Evolutionary conservation across 2,888 invertebrate species (phyloP), one percentile per base, ranked within the genome.

Genomic region (Cremastinae sp.): DNA sequence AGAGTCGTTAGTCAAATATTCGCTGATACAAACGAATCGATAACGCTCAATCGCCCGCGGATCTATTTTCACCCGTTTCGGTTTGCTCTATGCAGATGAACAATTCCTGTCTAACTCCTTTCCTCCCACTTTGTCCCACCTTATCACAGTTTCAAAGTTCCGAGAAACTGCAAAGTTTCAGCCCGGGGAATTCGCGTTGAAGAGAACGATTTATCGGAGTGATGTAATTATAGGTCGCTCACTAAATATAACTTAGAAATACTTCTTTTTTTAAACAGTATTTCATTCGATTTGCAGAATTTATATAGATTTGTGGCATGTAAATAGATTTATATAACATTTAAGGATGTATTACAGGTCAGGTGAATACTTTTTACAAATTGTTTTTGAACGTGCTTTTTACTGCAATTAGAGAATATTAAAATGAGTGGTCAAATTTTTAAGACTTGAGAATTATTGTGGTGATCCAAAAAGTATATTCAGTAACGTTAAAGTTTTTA

Each of bases 21-120:
- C 66, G 75, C 61, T 66, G 75, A 75, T 71, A 75, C 75, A 75
- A 75, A 75, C 75, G 71, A 75, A 75, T 75, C 75, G 71, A 75
- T 75, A 75, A 71, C 71, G 71, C 75, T 71, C 75, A 62, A 75
- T 75, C 71, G 71, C 71, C 49, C 62, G 61, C 62, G 75, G 66
- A 66, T 75, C 54, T 62, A 66, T 75, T 71, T 54, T 61, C 66
- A 49, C 65, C 71, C 54, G 56, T 62, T 61, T 70, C 71, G 22
- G 71, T 75, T 71, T 75, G 71, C 75, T 75, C n/a, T n/a, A 75
- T 75, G 71, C 75, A 75, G 75, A 71, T 71, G 71, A 75, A 66
- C 66, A 65, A 64, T 74, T 51, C 49, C 36, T 18, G 49, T 59
- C 68, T 14, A 47, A 36, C 66, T 36, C 66, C 8, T 28, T 14